These are phyloP conservation scores for Napeogenes inachia DNA, from an alignment of 2,888 invertebrate species.

Conservation along the genomic window DNA sequence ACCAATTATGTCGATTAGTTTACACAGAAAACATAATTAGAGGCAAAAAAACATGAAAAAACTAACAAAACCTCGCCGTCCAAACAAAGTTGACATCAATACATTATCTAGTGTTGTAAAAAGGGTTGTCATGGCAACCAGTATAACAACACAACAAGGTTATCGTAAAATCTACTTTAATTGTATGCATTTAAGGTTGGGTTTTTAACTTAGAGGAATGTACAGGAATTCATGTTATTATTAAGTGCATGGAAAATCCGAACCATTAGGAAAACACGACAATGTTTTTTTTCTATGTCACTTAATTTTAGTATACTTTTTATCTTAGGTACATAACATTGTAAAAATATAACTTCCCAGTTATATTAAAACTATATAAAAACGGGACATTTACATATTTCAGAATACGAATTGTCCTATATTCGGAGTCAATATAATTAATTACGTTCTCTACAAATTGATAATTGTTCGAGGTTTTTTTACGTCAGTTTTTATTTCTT, in stretches of 20 bases:
- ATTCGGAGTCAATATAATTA: too few relatives aligned
- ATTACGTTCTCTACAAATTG: too few relatives aligned
- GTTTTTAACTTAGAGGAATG: conserved; percentile 5
- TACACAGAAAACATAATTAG: neutral
- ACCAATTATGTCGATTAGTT: conserved; percentile 1
- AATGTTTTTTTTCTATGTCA: conserved; percentile 4
- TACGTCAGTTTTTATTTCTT: too few relatives aligned
- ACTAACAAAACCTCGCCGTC: conserved; percentile 14
- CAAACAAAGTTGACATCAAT: conserved; percentile 21
- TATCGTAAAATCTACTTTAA: conserved; percentile 24
- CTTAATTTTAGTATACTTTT: neutral
- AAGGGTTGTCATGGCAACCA: conserved; percentile 46
- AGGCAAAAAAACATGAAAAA: conserved; percentile 2
- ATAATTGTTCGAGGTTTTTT: too few relatives aligned
- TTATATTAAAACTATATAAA: too few relatives aligned
- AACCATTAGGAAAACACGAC: conserved; percentile 20
- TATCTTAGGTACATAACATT: neutral
- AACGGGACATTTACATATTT: too few relatives aligned
- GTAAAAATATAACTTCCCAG: too few relatives aligned
- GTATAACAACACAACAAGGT: conserved; percentile 39
- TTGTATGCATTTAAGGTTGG: neutral
- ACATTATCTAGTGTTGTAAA: conserved; percentile 23
- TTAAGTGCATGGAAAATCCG: conserved; percentile 23
- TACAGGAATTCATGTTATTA: conserved; percentile 22
- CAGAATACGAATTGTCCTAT: too few relatives aligned